Evolutionary conservation across 2,113 vertebrate species (phyloP).

Genomic region (Ammodytes dubius): DNA sequence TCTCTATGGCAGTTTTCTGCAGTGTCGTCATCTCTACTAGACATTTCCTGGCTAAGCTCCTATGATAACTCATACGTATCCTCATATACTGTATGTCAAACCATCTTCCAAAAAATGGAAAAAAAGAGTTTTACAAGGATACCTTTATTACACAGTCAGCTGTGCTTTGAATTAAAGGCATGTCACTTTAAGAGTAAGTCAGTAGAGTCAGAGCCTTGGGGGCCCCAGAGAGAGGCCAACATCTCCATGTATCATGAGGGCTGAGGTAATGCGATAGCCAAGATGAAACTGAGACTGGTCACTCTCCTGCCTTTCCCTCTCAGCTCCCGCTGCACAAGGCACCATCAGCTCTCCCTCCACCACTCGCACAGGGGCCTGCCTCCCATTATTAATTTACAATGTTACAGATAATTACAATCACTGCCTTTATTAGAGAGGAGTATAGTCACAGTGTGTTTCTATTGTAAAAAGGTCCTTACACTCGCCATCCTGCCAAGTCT

Average conservation of each 20-base stretch:
- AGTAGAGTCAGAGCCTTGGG: slow-evolving; percentile 41
- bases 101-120: neutral
- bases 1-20: neutral
- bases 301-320: slow-evolving; percentile 39
- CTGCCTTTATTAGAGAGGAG: slow-evolving; percentile 50
- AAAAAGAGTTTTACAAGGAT: neutral
- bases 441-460: slow-evolving; percentile 26
- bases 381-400: slow-evolving; percentile 63
- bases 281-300: slow-evolving; percentile 47
- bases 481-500: slow-evolving; percentile 29
- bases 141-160: neutral
- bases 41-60: slow-evolving; percentile 10
- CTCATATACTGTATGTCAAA: neutral
- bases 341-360: slow-evolving; percentile 39
- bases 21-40: neutral
- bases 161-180: neutral
- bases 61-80: neutral
- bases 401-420: slow-evolving; percentile 67
- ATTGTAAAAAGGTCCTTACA: slow-evolving; percentile 21
- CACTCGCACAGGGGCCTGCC: slow-evolving; percentile 47
- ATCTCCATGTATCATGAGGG: slow-evolving; percentile 54
- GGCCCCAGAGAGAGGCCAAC: slow-evolving; percentile 45
- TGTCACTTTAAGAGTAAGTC: slow-evolving; percentile 53
- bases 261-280: slow-evolving; percentile 66
- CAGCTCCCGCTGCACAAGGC: slow-evolving; percentile 32